Conservation (phyloP, 2,888 invertebrate genomes). For the Acrocyrtus sp. region DNA sequence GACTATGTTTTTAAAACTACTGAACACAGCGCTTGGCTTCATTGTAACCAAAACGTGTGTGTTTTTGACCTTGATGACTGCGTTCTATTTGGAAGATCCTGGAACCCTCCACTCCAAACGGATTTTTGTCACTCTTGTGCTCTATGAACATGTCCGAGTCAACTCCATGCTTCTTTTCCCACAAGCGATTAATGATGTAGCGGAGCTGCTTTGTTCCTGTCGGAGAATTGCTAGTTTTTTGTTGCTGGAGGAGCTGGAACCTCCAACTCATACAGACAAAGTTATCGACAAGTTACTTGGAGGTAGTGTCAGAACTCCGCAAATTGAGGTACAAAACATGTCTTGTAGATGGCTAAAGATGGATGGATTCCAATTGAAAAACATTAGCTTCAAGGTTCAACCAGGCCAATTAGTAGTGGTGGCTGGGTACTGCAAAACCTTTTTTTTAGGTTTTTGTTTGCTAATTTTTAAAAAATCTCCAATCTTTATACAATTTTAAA, state of each 20-base stretch:
- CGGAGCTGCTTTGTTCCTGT: constrained; percentile 22
- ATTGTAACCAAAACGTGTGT: constrained; percentile 40
- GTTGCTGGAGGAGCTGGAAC: constrained; percentile 17
- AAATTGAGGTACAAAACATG: constrained; percentile 10
- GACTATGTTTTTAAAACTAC: constrained; percentile 27
- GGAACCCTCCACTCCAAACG: background rate
- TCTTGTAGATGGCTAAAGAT: constrained; percentile 29
- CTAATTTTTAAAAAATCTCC: too few relatives aligned
- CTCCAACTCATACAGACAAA: background rate
- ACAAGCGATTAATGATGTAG: constrained; percentile 36
- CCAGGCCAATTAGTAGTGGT: constrained; percentile 77
- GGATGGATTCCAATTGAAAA: constrained; percentile 1
- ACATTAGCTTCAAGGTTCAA: constrained; percentile 13
- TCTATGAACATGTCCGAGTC: constrained; percentile 45
- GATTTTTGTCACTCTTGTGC: constrained; percentile 38
- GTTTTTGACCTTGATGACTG: constrained; percentile 34
- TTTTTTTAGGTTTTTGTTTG: too few relatives aligned
- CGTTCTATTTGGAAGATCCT: constrained; percentile 12
- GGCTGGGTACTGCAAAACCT: too few relatives aligned
- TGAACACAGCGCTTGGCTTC: constrained; percentile 36
- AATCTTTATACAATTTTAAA: background rate
- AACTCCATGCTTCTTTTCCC: constrained; percentile 35
- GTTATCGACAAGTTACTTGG: background rate
- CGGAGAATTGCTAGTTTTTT: constrained; percentile 28
- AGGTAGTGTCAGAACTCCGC: background rate